Conservation (phyloP, 2,888 invertebrate genomes). For the Sinotaia quadrata region DNA sequence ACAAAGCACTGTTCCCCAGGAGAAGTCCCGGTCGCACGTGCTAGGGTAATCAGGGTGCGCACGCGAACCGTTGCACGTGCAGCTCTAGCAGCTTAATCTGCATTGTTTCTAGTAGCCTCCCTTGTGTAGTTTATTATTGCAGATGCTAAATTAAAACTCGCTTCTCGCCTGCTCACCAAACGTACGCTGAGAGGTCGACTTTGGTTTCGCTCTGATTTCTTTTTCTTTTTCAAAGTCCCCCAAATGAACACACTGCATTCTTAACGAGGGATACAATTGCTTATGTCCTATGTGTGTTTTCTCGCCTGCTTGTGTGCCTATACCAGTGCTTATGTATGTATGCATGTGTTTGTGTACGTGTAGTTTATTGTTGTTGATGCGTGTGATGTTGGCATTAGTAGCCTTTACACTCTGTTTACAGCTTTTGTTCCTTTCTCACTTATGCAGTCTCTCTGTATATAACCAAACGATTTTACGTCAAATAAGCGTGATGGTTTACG, state of each 20-base stretch:
- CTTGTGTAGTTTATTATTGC: slow-evolving; percentile 22
- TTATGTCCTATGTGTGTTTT: no score
- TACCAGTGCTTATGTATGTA: no score
- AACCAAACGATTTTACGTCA: no score
- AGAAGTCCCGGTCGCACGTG: slow-evolving; percentile 21
- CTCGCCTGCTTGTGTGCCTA: no score
- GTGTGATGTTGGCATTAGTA: no score
- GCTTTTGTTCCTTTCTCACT: no score
- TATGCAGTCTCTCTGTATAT: no score
- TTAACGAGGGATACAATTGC: no score
- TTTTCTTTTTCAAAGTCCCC: neutral
- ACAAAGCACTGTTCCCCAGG: neutral
- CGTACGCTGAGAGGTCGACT: slow-evolving; percentile 2
- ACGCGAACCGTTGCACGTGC: slow-evolving; percentile 28
- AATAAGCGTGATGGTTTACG: no score
- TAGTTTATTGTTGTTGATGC: no score
- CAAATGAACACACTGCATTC: neutral
- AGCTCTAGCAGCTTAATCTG: slow-evolving; percentile 17
- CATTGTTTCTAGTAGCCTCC: slow-evolving; percentile 18
- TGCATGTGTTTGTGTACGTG: no score
- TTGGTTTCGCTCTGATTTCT: neutral
- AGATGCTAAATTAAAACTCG: slow-evolving; percentile 30
- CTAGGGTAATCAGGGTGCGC: slow-evolving; percentile 25
- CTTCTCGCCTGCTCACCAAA: slow-evolving; percentile 14
- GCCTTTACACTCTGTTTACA: no score